Evolutionary conservation across 2,888 invertebrate genomes (phyloP), one percentile per base, ranked within the genome.

Genomic region (Acanthosoma haemorrhoidale): DNA sequence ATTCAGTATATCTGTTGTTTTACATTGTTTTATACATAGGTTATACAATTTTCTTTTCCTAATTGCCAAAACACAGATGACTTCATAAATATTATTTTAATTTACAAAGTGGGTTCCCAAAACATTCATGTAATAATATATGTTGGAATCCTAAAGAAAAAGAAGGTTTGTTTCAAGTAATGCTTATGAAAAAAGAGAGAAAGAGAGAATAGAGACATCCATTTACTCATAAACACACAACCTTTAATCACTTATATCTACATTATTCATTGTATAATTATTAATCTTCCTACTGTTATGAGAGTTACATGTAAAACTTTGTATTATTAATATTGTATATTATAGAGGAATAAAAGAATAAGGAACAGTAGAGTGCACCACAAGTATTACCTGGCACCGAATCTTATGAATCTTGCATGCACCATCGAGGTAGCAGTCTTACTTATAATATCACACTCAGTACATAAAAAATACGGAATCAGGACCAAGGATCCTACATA

Each of bases 291-390:
- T 67, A 67, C 57, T 36, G 39, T 43, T 64, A 64, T 64, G 57
- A 57, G 57, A 57, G 31, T 67, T 66, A 57, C 8, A 51, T 32
- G 67, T 67, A 57, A 18, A 67, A 43, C 57, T 57, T 67, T 41
- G 16, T 67, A 38, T 68, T 32, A 15, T 38, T 5, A 41, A 64
- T 63, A 51, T 58, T 70, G 63, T 63, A 64, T 64, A 64, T 51
- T 64, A 32, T 64, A 64, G 70, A 58, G 63, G 64, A 70, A 66
- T 69, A 70, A 73, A 74, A 72, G 63, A 72, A 73, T 38, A 71
- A 74, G 71, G 73, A 72, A 73, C 73, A 73, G 73, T 71, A 66
- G 68, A 68, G 71, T 74, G 73, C 74, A 74, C 74, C 74, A 74
- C 72, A 72, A 72, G 71, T 73, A 71, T 70, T 69, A 73, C 69